These are phyloP conservation scores for Manacus vitellinus DNA, from an alignment of 2,113 vertebrate genomes.

Conservation along the genomic window DNA sequence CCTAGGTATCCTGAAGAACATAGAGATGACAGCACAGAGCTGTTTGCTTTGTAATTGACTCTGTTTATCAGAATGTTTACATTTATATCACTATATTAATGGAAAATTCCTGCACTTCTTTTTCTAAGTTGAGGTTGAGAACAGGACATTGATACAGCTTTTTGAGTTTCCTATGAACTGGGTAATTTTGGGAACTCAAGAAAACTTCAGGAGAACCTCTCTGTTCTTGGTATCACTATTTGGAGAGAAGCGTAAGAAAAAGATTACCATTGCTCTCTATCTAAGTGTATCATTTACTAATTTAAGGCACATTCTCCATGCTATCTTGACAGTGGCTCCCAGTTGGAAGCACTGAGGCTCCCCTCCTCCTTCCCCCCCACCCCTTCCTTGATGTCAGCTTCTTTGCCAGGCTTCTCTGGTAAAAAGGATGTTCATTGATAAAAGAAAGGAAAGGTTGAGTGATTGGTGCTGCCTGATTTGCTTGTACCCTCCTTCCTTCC, in stretches of 20 bases:
- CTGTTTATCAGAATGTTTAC: background rate
- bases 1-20: background rate
- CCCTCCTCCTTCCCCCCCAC: no score
- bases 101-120: background rate
- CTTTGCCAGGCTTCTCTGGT: background rate
- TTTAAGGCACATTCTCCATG: background rate
- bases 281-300: background rate
- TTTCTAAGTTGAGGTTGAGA: background rate
- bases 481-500: background rate
- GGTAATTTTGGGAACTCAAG: background rate
- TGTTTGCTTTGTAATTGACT: background rate
- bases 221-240: background rate
- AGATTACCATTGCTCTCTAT: background rate
- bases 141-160: background rate
- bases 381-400: background rate
- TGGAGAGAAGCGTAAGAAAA: background rate
- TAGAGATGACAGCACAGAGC: background rate
- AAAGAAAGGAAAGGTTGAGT: background rate
- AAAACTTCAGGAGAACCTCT: background rate
- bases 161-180: background rate
- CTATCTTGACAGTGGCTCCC: background rate
- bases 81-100: background rate
- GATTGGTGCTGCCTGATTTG: background rate
- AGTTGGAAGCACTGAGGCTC: background rate
- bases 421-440: background rate